Evolutionary conservation across 2,888 invertebrate genomes (phyloP).

Genomic region (Chrysotoxum bicinctum): DNA sequence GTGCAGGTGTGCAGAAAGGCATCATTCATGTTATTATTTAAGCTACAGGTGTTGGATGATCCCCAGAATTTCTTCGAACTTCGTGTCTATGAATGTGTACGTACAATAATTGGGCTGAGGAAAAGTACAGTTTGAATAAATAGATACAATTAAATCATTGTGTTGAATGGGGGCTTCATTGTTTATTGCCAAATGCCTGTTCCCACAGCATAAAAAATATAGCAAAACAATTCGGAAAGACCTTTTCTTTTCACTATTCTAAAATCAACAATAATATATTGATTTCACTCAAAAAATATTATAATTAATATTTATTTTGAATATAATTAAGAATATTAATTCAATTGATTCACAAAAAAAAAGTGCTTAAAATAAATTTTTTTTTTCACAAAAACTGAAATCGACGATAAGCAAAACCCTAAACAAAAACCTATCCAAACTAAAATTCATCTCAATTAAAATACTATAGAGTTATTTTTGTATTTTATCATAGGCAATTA

Average conservation of each 20-base stretch:
- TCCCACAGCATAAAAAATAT: not conserved
- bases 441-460: constrained; percentile 26
- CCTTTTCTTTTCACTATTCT: not conserved
- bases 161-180: not conserved
- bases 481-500: constrained; percentile 26
- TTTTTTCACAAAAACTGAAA: not conserved
- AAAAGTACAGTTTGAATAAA: not conserved
- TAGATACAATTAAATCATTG: not conserved
- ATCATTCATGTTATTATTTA: constrained; percentile 30
- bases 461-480: constrained; percentile 11
- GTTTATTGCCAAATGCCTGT: not conserved
- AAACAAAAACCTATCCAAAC: not conserved
- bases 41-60: constrained; percentile 59
- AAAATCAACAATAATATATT: not conserved
- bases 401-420: not conserved
- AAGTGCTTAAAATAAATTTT: not conserved
- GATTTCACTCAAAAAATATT: not conserved
- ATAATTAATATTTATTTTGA: constrained; percentile 26
- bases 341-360: constrained; percentile 8
- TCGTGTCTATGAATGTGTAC: not conserved
- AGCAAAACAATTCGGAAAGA: not conserved
- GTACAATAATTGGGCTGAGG: constrained; percentile 10
- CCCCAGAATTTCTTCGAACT: constrained; percentile 25
- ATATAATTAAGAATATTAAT: constrained; percentile 12
- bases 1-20: not conserved